These are phyloP conservation scores for Pseudorectes ferrugineus DNA, from an alignment of 2,113 vertebrate species.

Conservation along the genomic window DNA sequence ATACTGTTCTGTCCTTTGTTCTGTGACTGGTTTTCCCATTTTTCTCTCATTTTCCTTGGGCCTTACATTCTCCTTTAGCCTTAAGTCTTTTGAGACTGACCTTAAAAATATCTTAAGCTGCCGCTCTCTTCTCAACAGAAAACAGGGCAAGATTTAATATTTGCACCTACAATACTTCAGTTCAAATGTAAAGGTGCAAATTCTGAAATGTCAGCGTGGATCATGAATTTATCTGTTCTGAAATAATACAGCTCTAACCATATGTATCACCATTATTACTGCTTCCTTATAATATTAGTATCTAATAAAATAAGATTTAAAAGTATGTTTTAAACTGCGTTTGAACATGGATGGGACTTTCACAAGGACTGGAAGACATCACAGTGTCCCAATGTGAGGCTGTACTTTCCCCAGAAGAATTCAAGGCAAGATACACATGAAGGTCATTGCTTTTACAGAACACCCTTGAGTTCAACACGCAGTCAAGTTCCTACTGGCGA, in stretches of 20 bases:
- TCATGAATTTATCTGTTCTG: not conserved
- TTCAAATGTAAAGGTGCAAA: not conserved
- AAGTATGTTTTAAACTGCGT: not conserved
- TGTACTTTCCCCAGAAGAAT: not conserved
- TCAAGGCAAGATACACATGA: not conserved
- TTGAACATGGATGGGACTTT: not conserved
- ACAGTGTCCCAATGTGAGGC: not conserved
- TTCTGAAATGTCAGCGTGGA: not conserved
- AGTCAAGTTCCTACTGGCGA: not conserved
- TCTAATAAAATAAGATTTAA: not conserved
- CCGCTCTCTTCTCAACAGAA: not conserved
- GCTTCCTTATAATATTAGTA: too few relatives aligned
- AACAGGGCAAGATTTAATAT: not conserved
- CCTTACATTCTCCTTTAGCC: not conserved
- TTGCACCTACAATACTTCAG: not conserved
- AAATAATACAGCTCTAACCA: not conserved
- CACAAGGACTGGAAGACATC: not conserved
- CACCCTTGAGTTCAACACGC: not conserved
- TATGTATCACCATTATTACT: not conserved
- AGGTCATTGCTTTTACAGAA: not conserved
- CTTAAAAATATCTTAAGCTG: not conserved
- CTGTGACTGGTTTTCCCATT: not conserved
- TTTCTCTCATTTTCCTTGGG: not conserved
- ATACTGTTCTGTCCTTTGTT: not conserved
- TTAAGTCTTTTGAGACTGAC: not conserved